Percentiles rank a stretch among this genome's conserved stretches.
These are phyloP conservation scores for Metridium senile DNA, from an alignment of 92 coral and sea anemone species.

Conservation along the genomic window DNA sequence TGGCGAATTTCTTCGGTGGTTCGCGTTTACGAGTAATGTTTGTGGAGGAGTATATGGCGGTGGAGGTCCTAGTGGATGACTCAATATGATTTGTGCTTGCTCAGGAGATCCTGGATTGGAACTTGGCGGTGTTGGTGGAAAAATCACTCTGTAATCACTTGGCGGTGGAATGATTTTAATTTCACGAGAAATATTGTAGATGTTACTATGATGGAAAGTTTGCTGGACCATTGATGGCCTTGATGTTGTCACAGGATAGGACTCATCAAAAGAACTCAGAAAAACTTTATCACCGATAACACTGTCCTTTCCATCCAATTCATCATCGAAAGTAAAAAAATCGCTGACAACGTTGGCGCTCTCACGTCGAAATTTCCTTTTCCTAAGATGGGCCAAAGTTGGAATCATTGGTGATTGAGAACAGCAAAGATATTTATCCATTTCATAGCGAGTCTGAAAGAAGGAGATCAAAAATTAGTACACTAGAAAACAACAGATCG, in stretches of 20 bases:
- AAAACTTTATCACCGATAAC: conserved; percentile 75
- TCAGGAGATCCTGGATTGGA: conserved; percentile 99
- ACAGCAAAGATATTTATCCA: conserved; percentile 89
- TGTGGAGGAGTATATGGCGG: conserved; percentile 79
- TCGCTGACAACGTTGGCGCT: conserved; percentile 99
- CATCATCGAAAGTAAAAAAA: conserved; percentile 93
- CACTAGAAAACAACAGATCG: conserved; percentile 4
- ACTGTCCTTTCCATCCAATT: conserved; percentile 68
- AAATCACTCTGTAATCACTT: conserved; percentile 83
- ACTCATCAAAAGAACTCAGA: conserved; percentile 53
- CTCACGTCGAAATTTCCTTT: conserved; percentile 96
- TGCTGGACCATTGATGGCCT: conserved; percentile 15
- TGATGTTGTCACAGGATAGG: conserved; percentile 18
- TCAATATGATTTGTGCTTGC: conserved; percentile 70
- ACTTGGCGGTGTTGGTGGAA: conserved; percentile 98
- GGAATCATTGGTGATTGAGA: conserved; percentile 89
- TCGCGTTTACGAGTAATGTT: conserved; percentile 31
- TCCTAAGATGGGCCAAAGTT: conserved; percentile 65
- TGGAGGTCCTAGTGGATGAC: conserved; percentile 79
- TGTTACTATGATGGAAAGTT: conserved; percentile 47
- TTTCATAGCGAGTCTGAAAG: conserved; percentile 86
- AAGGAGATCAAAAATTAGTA: conserved; percentile 29
- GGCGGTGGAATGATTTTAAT: conserved; percentile 88
- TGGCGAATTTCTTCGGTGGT: conserved; percentile 73
- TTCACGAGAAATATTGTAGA: conserved; percentile 45